A percentile compares a stretch with the other conserved stretches of the same genome.
Evolutionary conservation across 2,113 vertebrate genomes (phyloP).

Genomic region (Engystomops pustulosus): DNA sequence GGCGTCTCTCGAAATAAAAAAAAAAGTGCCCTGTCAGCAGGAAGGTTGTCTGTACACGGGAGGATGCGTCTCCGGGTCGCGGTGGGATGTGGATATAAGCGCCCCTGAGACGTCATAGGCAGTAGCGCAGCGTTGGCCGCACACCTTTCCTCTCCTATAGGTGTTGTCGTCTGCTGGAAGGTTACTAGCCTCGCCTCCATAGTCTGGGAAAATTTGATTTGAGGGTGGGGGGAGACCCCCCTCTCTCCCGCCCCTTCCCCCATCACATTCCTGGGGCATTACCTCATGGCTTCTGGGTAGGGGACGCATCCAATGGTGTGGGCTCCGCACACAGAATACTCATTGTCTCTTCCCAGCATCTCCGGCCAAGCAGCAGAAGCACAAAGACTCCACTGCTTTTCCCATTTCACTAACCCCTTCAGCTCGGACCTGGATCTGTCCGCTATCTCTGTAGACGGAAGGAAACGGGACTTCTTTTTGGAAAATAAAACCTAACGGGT

Average conservation of each 20-base stretch:
- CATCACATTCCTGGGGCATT: constrained; percentile 72
- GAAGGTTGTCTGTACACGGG: too few relatives aligned
- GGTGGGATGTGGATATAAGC: not conserved
- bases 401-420: constrained; percentile 51
- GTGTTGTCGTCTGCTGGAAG: constrained; percentile 48
- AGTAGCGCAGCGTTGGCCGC: not conserved
- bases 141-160: constrained; percentile 25
- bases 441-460: not conserved
- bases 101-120: not conserved
- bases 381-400: constrained; percentile 69
- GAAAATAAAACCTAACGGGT: too few relatives aligned
- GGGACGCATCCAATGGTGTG: constrained; percentile 70
- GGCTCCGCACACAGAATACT: constrained; percentile 70
- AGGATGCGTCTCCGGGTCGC: too few relatives aligned
- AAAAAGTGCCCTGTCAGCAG: not conserved
- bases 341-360: constrained; percentile 73
- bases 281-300: constrained; percentile 73
- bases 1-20: not conserved
- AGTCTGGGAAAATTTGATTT: constrained; percentile 58
- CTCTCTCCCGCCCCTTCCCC: constrained; percentile 38
- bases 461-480: not conserved
- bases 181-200: constrained; percentile 51
- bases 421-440: not conserved
- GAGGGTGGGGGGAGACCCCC: constrained; percentile 24
- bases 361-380: constrained; percentile 67